These are phyloP conservation scores for Parazoanthus swiftii DNA, from an alignment of 92 coral and sea anemone species.

Conservation along the genomic window DNA sequence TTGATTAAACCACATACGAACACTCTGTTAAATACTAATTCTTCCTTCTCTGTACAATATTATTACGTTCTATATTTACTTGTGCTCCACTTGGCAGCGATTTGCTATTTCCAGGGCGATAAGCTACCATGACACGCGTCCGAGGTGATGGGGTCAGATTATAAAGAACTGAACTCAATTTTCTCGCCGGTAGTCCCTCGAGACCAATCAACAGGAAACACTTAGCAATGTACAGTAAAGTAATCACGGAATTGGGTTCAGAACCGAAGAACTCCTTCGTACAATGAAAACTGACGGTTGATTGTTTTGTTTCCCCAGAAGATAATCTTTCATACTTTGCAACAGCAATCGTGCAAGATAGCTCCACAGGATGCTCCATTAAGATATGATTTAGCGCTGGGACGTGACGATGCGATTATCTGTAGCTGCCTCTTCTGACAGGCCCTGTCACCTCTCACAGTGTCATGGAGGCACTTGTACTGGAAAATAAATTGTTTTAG, in stretches of 20 bases:
- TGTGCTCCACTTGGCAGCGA: neutral
- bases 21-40: conserved; percentile 24
- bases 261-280: neutral
- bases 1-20: conserved; percentile 2
- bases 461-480: too few relatives aligned
- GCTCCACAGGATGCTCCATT: conserved; percentile 24
- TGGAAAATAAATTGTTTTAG: conserved; percentile 36
- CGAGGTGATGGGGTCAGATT: conserved; percentile 27
- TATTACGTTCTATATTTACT: neutral
- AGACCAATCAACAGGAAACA: conserved; percentile 11
- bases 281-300: neutral
- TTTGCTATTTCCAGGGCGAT: conserved; percentile 36
- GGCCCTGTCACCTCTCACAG: neutral
- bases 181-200: conserved; percentile 12
- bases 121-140: conserved; percentile 32
- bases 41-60: conserved; percentile 22
- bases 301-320: neutral
- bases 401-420: conserved; percentile 20
- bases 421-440: neutral
- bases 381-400: neutral
- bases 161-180: conserved; percentile 1
- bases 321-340: neutral
- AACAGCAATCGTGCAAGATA: neutral
- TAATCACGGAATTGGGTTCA: conserved; percentile 8
- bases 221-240: neutral